A percentile compares a stretch with the other conserved stretches of the same genome.
phyloP scores from a whole-genome alignment of 2,113 vertebrate species.

The Trinectes maculatus region DNA sequence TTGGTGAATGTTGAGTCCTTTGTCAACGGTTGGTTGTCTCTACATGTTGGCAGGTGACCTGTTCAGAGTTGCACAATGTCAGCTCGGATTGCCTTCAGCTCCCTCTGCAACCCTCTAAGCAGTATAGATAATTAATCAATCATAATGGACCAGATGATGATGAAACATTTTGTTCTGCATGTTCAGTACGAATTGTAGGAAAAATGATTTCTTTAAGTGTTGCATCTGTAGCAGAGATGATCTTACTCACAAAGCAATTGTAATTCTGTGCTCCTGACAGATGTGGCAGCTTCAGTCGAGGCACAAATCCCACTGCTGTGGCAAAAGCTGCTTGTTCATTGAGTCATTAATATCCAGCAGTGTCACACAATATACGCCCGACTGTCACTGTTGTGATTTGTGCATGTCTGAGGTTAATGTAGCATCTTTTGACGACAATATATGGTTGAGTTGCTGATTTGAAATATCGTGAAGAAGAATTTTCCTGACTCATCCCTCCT shows the following conservation, averaged over 20 bases:
- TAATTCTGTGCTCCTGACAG: constrained; percentile 11
- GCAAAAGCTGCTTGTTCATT: constrained; percentile 39
- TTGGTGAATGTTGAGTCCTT: too few species aligned
- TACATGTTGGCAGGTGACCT: too few species aligned
- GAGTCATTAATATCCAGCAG: constrained; percentile 13
- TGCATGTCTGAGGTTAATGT: constrained; percentile 37
- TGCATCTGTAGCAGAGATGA: too few species aligned
- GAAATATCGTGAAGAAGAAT: constrained; percentile 22
- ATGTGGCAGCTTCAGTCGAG: constrained; percentile 28
- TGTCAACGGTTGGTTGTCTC: too few species aligned
- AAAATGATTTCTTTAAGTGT: constrained; percentile 10
- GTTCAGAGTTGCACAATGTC: too few species aligned
- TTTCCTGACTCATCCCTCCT: constrained; percentile 5
- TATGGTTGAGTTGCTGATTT: constrained; percentile 44
- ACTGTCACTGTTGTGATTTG: constrained; percentile 45
- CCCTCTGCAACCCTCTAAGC: too few species aligned
- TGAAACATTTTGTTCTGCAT: too few species aligned
- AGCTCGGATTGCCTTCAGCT: too few species aligned
- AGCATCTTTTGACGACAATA: constrained; percentile 23
- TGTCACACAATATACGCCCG: constrained; percentile 7
- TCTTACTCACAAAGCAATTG: constrained; percentile 4
- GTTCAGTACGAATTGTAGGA: neutral
- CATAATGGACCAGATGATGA: too few species aligned
- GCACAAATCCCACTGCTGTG: constrained; percentile 26
- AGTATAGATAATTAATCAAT: too few species aligned